Conservation (phyloP, 2,113 vertebrate species). For the Emydocephalus ijimae region DNA sequence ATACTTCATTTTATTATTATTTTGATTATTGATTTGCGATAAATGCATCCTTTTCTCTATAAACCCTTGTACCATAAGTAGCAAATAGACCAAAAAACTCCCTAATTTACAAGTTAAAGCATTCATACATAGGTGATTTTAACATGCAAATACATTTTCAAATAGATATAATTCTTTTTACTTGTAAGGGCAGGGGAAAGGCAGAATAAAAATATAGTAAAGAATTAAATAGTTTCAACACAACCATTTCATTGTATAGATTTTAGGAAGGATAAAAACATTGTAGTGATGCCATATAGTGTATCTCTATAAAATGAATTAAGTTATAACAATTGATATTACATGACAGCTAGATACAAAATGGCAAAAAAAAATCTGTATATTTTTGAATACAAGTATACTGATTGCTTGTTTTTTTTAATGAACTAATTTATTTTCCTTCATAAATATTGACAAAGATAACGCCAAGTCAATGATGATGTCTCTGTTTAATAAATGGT, state of each 20-base stretch:
- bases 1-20: not conserved
- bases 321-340: not conserved
- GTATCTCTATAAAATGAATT: not conserved
- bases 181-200: not conserved
- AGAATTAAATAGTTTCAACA: not conserved
- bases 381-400: not conserved
- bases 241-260: not conserved
- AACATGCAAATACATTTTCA: not conserved
- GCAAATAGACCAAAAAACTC: not conserved
- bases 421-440: conserved; percentile 52
- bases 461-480: conserved; percentile 58
- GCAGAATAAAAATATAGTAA: not conserved
- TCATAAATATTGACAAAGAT: conserved; percentile 57
- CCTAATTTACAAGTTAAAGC: not conserved
- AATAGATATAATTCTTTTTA: not conserved
- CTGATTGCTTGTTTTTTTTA: conserved; percentile 38
- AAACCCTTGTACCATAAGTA: not conserved
- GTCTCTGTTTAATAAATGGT: conserved; percentile 56
- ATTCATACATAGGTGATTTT: not conserved
- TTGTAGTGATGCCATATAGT: not conserved
- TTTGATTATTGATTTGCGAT: not conserved
- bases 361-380: not conserved
- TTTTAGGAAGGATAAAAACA: not conserved
- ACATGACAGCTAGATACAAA: not conserved
- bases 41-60: not conserved